phyloP scores from a whole-genome alignment of 2,113 vertebrate genomes.

The Macquaria ambigua region DNA sequence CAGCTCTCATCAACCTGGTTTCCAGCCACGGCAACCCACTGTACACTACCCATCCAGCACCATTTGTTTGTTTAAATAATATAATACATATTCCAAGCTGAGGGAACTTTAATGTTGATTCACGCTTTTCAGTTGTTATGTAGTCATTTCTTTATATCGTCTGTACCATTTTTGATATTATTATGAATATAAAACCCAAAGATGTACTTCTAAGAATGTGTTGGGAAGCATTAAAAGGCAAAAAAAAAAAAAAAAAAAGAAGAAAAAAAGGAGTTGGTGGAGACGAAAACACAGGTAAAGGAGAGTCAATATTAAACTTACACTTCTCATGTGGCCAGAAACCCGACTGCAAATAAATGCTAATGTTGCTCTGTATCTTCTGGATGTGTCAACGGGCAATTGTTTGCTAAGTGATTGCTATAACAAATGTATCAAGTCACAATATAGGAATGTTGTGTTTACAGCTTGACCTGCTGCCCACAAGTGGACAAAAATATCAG shows the following conservation, averaged over 20 bases:
- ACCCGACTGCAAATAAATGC: neutral
- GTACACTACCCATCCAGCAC: neutral
- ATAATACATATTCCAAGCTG: neutral
- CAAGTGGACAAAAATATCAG: neutral
- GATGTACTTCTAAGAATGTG: neutral
- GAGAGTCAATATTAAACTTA: neutral
- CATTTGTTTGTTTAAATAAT: neutral
- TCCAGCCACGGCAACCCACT: neutral
- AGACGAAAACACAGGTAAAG: neutral
- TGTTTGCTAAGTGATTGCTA: too few species aligned
- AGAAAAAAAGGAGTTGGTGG: neutral
- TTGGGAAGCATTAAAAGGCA: too few species aligned
- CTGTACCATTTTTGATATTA: neutral
- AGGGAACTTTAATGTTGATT: neutral
- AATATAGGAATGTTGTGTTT: neutral
- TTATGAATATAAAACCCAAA: neutral
- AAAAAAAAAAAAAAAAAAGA: neutral
- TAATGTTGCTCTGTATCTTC: neutral
- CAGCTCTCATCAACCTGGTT: neutral
- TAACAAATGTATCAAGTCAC: neutral
- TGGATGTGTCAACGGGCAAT: neutral
- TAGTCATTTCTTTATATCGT: neutral
- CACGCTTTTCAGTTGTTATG: neutral
- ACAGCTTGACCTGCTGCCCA: neutral
- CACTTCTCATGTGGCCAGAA: neutral